These are phyloP conservation scores for Bujurquina vittata DNA, from an alignment of 2,113 vertebrate genomes.

Conservation along the genomic window DNA sequence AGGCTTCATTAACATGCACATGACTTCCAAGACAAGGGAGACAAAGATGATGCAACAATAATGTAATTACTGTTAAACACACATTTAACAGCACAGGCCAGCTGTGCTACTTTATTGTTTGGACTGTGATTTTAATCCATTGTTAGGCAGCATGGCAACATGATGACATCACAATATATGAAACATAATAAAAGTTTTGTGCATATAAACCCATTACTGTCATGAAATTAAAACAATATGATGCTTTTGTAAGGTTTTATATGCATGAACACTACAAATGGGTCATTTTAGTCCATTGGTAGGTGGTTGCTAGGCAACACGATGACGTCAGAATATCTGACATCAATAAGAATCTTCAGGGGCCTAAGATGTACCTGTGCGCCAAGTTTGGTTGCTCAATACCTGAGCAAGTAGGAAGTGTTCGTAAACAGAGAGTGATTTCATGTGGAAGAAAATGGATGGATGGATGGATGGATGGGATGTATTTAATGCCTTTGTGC, in stretches of 20 bases:
- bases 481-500: neutral
- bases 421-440: fast-evolving
- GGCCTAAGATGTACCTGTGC: neutral
- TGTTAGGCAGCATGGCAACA: neutral
- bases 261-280: neutral
- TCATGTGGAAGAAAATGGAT: too few relatives aligned
- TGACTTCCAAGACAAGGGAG: neutral
- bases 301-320: neutral
- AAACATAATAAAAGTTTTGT: neutral
- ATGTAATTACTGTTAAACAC: neutral
- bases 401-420: neutral
- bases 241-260: neutral
- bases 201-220: neutral
- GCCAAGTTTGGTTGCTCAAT: neutral
- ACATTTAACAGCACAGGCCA: too few relatives aligned
- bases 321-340: neutral
- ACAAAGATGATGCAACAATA: neutral
- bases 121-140: neutral
- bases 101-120: neutral
- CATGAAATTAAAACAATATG: neutral
- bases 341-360: neutral
- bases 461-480: fast-evolving
- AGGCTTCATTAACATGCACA: neutral
- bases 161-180: neutral
- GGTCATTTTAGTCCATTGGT: fast-evolving